Conservation (phyloP, 2,797 vertebrate species). For the Enteromius thamalakanensis region DNA sequence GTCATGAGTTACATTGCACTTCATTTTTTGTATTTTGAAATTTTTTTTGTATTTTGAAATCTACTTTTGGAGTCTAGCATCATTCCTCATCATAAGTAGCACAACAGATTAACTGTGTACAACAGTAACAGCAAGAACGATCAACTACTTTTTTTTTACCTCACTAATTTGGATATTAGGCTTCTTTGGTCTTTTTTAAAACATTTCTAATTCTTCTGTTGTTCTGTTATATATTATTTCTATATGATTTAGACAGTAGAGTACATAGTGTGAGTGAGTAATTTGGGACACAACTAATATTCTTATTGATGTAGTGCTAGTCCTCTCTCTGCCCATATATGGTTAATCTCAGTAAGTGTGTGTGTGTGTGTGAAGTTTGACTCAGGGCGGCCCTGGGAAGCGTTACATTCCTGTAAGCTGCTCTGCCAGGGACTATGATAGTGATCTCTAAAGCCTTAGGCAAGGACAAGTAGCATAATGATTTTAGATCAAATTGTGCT, state of each 20-base stretch:
- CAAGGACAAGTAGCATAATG: background rate
- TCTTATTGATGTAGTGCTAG: slow-evolving; percentile 27
- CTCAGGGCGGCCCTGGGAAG: slow-evolving; percentile 53
- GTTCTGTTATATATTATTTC: background rate
- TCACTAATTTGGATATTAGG: background rate
- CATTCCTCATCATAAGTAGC: background rate
- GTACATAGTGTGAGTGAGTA: background rate
- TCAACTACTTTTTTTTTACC: background rate
- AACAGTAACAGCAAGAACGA: background rate
- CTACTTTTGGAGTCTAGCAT: background rate
- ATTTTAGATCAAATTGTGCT: slow-evolving; percentile 11
- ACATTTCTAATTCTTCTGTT: background rate
- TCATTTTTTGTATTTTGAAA: background rate
- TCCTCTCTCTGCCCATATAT: slow-evolving; percentile 64
- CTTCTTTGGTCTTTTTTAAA: too few relatives aligned
- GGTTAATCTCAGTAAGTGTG: slow-evolving; percentile 57
- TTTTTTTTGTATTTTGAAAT: background rate
- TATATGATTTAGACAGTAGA: background rate
- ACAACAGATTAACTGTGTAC: background rate
- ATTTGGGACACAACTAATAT: slow-evolving; percentile 31
- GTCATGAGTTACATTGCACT: background rate
- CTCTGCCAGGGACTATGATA: slow-evolving; percentile 21
- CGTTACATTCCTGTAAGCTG: slow-evolving; percentile 53
- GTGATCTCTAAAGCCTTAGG: slow-evolving; percentile 17
- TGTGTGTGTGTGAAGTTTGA: slow-evolving; percentile 38